Evolutionary conservation across 2,888 invertebrate genomes (phyloP), one percentile per base, ranked within the genome.

Genomic region (Liopterus haemorrhoidalis): DNA sequence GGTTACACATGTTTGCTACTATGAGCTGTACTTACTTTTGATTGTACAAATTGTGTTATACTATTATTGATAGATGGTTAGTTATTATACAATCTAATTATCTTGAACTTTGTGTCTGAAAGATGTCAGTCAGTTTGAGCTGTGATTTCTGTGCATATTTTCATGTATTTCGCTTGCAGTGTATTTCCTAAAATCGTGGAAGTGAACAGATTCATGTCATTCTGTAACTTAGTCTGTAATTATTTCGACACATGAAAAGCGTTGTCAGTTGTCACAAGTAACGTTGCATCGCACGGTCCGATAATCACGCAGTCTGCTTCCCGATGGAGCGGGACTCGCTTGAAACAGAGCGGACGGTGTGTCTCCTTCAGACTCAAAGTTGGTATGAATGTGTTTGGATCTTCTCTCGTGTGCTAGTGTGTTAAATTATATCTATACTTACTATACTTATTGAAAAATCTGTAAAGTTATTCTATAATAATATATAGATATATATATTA

Each of bases 11-110:
- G 74, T 75, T 76, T 76, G 76, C 75, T 76, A 77, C 75, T n/a
- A n/a, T n/a, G 74, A 78, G 73, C 76, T 78, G 77, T 78, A 77
- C 76, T 78, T 77, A 77, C 76, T 73, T 72, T 77, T 74, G 72
- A 77, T 75, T 75, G 76, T 79, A 79, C 78, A 78, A 79, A 78
- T 77, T 78, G 76, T 76, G 75, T 74, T 74, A 75, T 58, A 55
- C 51, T 54, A 57, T 54, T 50, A 52, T 52, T 53, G 53, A 39
- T 41, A 43, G 46, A 32, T 32, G 45, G 44, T 45, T 44, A 45
- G 39, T 45, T 45, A 45, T 39, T 44, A 38, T 33, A 31, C 15
- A 32, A 32, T 39, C 45, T 47, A 47, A 50, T 43, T 41, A 48
- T 43, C 46, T 44, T 49, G 46, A 43, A 48, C 52, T 51, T 51